phyloP scores from a whole-genome alignment of 2,113 vertebrate genomes.

The Misgurnus anguillicaudatus region DNA sequence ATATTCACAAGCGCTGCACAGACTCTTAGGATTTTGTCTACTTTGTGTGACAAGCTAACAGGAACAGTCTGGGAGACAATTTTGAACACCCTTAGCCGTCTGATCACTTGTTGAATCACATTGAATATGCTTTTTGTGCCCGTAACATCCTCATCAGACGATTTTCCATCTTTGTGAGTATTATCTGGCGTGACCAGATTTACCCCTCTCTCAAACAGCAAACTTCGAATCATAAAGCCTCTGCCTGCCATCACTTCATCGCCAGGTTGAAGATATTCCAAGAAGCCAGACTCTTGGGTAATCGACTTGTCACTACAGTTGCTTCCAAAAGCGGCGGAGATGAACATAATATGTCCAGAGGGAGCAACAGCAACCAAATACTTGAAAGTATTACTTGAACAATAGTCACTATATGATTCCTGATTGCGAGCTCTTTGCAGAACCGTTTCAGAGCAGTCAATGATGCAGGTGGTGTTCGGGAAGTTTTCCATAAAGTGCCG shows the following conservation, averaged over 20 bases:
- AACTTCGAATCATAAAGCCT: constrained; percentile 27
- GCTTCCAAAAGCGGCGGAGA: constrained; percentile 24
- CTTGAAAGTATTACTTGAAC: constrained; percentile 6
- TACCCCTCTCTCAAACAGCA: constrained; percentile 30
- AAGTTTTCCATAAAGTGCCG: constrained; percentile 14
- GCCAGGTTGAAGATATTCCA: constrained; percentile 32
- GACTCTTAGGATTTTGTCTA: constrained; percentile 41
- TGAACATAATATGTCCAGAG: constrained; percentile 29
- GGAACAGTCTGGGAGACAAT: constrained; percentile 38
- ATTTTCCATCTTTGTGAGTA: constrained; percentile 8
- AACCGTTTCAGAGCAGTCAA: constrained; percentile 25
- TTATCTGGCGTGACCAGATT: constrained; percentile 38
- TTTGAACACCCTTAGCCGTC: constrained; percentile 34
- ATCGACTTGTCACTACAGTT: constrained; percentile 40
- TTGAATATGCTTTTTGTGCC: constrained; percentile 34
- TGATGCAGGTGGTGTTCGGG: constrained; percentile 7
- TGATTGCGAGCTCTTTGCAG: constrained; percentile 14
- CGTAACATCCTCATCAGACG: constrained; percentile 35
- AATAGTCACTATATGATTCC: constrained; percentile 20
- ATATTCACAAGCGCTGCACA: constrained; percentile 36
- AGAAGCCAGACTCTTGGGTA: constrained; percentile 24
- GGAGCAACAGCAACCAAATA: not conserved
- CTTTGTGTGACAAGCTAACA: constrained; percentile 12
- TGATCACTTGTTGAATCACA: constrained; percentile 37
- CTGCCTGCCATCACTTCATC: constrained; percentile 39